These are phyloP conservation scores for Paracanthobrama guichenoti DNA, from an alignment of 2,113 vertebrate species.

Conservation along the genomic window DNA sequence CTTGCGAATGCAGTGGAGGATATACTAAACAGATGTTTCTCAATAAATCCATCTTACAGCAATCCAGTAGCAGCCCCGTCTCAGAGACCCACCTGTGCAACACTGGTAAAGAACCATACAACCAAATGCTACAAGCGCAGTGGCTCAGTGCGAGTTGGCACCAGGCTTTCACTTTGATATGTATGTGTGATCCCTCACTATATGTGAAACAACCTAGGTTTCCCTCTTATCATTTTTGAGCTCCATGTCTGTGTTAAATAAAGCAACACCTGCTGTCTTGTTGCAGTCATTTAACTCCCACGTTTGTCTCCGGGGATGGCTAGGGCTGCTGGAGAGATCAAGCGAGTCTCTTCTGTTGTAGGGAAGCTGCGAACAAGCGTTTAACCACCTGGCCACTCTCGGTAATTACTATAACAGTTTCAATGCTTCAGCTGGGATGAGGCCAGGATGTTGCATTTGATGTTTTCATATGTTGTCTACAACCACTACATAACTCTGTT, in stretches of 20 bases:
- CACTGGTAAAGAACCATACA: neutral
- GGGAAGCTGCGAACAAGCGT: constrained; percentile 43
- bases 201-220: constrained; percentile 27
- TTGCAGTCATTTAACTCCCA: constrained; percentile 46
- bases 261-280: constrained; percentile 53
- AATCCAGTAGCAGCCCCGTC: neutral
- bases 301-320: constrained; percentile 44
- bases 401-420: constrained; percentile 56
- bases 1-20: constrained; percentile 25
- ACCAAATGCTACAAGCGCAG: neutral
- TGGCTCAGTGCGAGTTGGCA: neutral
- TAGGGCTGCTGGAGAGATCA: constrained; percentile 49
- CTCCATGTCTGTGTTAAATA: constrained; percentile 37
- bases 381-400: constrained; percentile 46
- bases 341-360: constrained; percentile 32
- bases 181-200: neutral
- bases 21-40: constrained; percentile 45
- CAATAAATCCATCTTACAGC: neutral
- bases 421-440: constrained; percentile 25
- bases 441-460: constrained; percentile 7
- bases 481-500: neutral
- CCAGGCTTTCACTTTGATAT: neutral
- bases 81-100: constrained; percentile 16
- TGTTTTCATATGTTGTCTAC: constrained; percentile 9
- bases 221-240: constrained; percentile 35